Evolutionary conservation across 2,797 vertebrate genomes (phyloP).

Genomic region (Caiman crocodilus): DNA sequence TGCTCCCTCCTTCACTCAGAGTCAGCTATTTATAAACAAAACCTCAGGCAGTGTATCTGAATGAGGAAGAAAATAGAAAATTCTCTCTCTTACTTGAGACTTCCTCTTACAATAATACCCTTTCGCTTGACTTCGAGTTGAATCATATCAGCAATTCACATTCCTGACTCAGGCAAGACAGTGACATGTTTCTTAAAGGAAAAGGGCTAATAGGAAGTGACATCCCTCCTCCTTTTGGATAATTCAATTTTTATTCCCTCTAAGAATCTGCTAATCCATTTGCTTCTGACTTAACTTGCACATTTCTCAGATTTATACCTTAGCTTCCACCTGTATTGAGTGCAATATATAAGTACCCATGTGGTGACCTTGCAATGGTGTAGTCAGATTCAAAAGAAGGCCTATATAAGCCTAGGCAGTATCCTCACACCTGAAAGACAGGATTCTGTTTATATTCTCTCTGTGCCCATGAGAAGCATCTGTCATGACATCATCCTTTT

Average conservation of each 20-base stretch:
- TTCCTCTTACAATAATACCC: neutral
- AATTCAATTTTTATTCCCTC: constrained; percentile 54
- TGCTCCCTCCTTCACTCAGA: neutral
- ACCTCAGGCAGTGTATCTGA: neutral
- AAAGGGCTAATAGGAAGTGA: constrained; percentile 38
- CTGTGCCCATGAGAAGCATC: neutral
- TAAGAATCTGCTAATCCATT: constrained; percentile 43
- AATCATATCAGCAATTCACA: constrained; percentile 11
- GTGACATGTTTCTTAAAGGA: neutral
- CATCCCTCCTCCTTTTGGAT: constrained; percentile 9
- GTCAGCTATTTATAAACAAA: neutral
- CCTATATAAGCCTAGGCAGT: neutral
- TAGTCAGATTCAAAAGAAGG: neutral
- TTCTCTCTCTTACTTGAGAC: neutral
- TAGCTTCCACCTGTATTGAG: neutral
- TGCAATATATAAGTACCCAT: neutral
- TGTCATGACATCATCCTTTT: neutral
- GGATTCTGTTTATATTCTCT: neutral
- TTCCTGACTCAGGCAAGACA: constrained; percentile 12
- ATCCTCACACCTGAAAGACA: neutral
- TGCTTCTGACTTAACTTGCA: constrained; percentile 57
- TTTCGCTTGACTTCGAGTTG: neutral
- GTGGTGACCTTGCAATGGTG: neutral
- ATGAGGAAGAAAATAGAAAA: neutral
- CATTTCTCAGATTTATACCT: neutral